Conservation (phyloP, 1,140 invertebrate genomes). For the Leptinotarsa undecemlineata region DNA sequence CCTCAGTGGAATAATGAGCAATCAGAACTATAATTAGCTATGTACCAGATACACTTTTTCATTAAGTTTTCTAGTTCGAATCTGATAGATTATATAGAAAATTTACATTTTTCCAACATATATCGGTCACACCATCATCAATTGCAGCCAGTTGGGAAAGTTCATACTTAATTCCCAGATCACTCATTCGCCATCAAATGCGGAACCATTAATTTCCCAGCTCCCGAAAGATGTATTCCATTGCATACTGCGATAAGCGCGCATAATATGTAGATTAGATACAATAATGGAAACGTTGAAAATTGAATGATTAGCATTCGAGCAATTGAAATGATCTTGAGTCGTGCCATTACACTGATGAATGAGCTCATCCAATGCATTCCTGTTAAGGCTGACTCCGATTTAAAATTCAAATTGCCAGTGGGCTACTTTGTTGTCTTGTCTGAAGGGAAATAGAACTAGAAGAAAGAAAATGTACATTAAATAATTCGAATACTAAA, state of each 20-base stretch:
- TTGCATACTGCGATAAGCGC: background rate
- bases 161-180: background rate
- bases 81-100: too few relatives aligned
- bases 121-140: background rate
- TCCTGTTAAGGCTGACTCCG: background rate
- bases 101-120: too few relatives aligned
- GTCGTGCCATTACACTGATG: background rate
- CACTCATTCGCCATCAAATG: background rate
- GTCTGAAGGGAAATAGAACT: too few relatives aligned
- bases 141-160: background rate
- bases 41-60: too few relatives aligned
- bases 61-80: too few relatives aligned
- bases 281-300: background rate
- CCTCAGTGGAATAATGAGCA: too few relatives aligned
- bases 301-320: background rate
- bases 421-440: too few relatives aligned
- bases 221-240: background rate
- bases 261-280: slow-evolving; percentile 4
- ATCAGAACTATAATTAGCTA: too few relatives aligned
- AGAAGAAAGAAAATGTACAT: too few relatives aligned
- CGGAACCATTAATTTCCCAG: background rate
- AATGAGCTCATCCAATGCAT: background rate
- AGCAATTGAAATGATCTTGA: slow-evolving; percentile 8
- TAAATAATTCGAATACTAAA: too few relatives aligned
- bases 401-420: background rate